These are phyloP conservation scores for Clanis bilineata DNA, from an alignment of 2,888 invertebrate genomes.

Conservation along the genomic window DNA sequence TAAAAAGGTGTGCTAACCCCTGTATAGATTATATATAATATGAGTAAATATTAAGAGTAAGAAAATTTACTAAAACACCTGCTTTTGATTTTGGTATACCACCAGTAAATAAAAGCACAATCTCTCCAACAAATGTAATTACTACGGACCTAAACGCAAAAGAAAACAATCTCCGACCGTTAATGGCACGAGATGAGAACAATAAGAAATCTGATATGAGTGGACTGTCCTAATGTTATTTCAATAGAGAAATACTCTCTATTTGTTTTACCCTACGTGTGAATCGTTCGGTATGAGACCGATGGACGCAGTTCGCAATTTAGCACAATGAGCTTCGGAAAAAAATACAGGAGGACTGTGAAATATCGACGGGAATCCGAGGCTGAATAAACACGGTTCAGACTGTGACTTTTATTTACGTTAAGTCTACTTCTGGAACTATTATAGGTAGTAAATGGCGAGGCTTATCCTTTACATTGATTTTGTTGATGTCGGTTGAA, in stretches of 20 bases:
- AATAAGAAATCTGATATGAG: constrained; percentile 78
- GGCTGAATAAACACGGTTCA: constrained; percentile 42
- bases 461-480: background rate
- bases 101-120: constrained; percentile 1
- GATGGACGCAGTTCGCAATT: constrained; percentile 38
- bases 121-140: constrained; percentile 13
- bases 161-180: constrained; percentile 58
- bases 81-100: background rate
- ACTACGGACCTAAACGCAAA: constrained; percentile 23
- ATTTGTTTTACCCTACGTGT: constrained; percentile 64
- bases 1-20: too few species aligned
- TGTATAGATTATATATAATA: too few species aligned
- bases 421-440: constrained; percentile 17
- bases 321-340: constrained; percentile 41
- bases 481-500: background rate
- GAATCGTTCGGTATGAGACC: constrained; percentile 48
- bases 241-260: constrained; percentile 49
- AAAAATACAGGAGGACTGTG: constrained; percentile 46
- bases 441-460: constrained; percentile 8
- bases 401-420: constrained; percentile 16
- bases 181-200: constrained; percentile 73
- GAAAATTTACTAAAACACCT: background rate
- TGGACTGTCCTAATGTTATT: constrained; percentile 69
- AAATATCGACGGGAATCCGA: constrained; percentile 32
- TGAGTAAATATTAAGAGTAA: too few species aligned